Base-by-base conservation (phyloP, 2,797 vertebrate genomes). In the Lagorchestes hirsutus region DNA sequence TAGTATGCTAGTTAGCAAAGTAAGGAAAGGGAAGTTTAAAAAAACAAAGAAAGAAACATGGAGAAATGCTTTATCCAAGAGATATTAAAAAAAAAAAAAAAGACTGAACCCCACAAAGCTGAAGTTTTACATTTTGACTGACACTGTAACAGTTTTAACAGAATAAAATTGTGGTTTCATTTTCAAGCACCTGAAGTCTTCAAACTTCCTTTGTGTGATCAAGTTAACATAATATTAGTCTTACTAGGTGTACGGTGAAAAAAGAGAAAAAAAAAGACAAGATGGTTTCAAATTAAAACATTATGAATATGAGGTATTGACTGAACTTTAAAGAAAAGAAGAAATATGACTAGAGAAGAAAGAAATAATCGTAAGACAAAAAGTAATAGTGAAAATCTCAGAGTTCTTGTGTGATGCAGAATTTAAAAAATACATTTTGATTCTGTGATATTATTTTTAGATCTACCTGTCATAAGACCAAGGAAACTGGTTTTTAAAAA, bases 381-480 rank as follows among this genome's bases (percentile, higher is more conserved):
- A 87, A 34, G 1, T 29, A 93, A 91, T 74, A 95, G 94, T 93
- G 27, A 82, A 93, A 5, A 27, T 94, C 94, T 14, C 34, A 95
- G 50, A 97, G 93, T 92, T 97, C 94, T 95, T 95, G 55, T 94
- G 94, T 3, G 2, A 12, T 95, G 1, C 18, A 50, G 0, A 62
- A 82, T 54, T 91, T 55, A 96, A 98, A 90, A 27, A 96, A 96
- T 95, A 97, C 6, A 96, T 55, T 97, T 95, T 82, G 91, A 94
- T 52, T 59, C 96, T 59, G 97, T 82, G 54, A 93, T 92, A n/a
- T 92, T 96, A n/a, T 54, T 62, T 95, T 94, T 93, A 93, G 57
- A 91, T 97, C 96, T 96, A 94, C 54, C 96, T 95, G 90, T 97
- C 95, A 95, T 34, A 96, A 96, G 62, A 98, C 96, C 91, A 97